phyloP scores from a whole-genome alignment of 2,113 vertebrate species.

The Rhodinocichla rosea region DNA sequence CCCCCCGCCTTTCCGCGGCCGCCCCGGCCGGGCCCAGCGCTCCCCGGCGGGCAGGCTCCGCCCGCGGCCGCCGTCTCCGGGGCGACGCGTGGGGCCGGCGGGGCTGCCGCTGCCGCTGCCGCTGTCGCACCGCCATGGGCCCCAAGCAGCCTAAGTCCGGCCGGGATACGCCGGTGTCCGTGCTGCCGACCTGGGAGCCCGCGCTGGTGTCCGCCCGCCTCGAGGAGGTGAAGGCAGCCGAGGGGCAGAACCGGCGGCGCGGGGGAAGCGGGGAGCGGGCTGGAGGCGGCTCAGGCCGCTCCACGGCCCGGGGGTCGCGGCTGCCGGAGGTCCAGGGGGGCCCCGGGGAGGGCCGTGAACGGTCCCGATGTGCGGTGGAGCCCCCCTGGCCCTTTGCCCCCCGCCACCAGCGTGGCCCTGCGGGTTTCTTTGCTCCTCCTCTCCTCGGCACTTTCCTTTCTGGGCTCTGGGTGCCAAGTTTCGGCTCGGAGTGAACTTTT shows the following conservation, averaged over 20 bases:
- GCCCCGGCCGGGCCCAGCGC: neutral
- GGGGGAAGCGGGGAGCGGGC: no score
- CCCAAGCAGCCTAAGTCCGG: constrained; percentile 53
- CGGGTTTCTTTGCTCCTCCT: neutral
- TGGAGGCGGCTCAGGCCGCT: no score
- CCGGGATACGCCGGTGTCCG: neutral
- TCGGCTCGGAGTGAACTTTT: constrained; percentile 32
- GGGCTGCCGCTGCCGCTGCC: fast-evolving
- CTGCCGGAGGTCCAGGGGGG: neutral
- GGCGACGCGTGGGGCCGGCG: constrained; percentile 1
- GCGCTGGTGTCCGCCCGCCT: constrained; percentile 65
- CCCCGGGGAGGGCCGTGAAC: neutral
- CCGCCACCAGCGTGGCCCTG: neutral
- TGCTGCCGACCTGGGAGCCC: constrained; percentile 64
- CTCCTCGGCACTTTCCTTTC: neutral
- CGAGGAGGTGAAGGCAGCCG: constrained; percentile 68
- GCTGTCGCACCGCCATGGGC: constrained; percentile 29
- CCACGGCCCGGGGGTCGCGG: neutral
- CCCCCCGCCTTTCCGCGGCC: no score
- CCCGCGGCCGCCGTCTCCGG: neutral
- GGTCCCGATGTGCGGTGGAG: neutral
- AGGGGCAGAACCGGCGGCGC: neutral
- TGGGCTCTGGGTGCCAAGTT: constrained; percentile 40
- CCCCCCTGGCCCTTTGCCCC: neutral
- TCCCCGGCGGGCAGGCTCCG: neutral